phyloP scores from a whole-genome alignment of 2,888 invertebrate genomes.

The Campoplex nolae region DNA sequence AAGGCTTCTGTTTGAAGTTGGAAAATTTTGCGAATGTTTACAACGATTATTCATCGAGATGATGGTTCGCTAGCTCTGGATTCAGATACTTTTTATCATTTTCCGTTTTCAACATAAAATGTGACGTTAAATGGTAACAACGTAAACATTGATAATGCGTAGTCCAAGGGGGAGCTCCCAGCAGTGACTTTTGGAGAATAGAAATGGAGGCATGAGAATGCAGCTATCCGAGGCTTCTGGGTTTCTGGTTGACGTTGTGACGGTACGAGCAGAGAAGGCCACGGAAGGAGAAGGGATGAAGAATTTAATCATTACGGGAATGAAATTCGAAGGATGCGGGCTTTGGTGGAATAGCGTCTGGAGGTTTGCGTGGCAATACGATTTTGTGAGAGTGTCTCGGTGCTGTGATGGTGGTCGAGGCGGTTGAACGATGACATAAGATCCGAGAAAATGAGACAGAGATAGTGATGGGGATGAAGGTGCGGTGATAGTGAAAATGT shows the following conservation, averaged over 20 bases:
- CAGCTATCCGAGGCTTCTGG: slow-evolving; percentile 16
- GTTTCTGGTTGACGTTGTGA: slow-evolving; percentile 16
- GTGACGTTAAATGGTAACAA: not conserved
- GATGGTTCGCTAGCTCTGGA: no score
- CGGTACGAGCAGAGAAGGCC: not conserved
- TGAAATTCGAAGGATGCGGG: slow-evolving; percentile 72
- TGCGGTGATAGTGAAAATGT: slow-evolving; percentile 15
- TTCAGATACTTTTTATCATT: not conserved
- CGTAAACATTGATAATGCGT: not conserved
- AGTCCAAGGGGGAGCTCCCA: not conserved
- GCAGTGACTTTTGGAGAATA: slow-evolving; percentile 1
- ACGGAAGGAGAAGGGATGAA: slow-evolving; percentile 47
- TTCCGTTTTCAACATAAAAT: not conserved
- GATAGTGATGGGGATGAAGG: slow-evolving; percentile 11
- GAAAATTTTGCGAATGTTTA: not conserved
- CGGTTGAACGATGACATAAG: slow-evolving; percentile 42
- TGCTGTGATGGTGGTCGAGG: slow-evolving; percentile 33
- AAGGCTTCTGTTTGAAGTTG: not conserved
- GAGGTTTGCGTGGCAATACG: slow-evolving; percentile 53
- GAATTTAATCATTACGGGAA: slow-evolving; percentile 74
- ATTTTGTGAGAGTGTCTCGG: slow-evolving; percentile 53
- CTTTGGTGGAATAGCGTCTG: slow-evolving; percentile 69
- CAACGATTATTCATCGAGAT: not conserved
- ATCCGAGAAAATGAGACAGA: slow-evolving; percentile 22
- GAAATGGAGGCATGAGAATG: slow-evolving; percentile 22